A percentile compares a stretch with the other conserved stretches of the same genome.
These are phyloP conservation scores for Aplysia californica DNA, from an alignment of 1,140 invertebrate genomes.

Conservation along the genomic window DNA sequence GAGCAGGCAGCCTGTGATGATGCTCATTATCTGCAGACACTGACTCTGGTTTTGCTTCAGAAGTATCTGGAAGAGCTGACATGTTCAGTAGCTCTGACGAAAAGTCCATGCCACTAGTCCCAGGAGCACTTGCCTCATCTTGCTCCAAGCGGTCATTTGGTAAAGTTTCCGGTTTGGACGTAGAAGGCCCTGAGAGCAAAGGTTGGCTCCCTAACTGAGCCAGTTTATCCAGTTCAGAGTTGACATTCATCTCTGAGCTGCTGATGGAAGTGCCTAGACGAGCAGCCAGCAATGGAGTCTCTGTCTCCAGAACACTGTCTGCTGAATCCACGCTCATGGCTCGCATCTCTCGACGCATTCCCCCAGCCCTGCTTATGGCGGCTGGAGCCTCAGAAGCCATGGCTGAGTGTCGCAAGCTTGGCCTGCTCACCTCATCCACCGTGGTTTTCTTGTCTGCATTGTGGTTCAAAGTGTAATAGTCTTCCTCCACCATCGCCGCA, in stretches of 20 bases:
- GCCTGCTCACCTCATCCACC: conserved; percentile 1
- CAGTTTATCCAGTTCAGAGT: conserved; percentile 18
- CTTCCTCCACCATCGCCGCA: conserved; percentile 47
- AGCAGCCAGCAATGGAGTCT: not conserved
- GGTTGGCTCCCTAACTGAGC: conserved; percentile 23
- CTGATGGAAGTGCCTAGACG: not conserved
- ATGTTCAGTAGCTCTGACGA: no score
- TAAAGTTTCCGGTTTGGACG: no score
- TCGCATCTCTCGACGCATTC: conserved; percentile 13
- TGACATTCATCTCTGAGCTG: conserved; percentile 19
- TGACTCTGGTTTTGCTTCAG: not conserved
- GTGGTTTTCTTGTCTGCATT: conserved; percentile 59
- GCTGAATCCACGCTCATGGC: conserved; percentile 27
- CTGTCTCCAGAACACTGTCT: not conserved
- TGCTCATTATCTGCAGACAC: not conserved
- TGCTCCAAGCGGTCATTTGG: no score
- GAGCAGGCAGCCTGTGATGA: not conserved
- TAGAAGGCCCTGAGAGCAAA: no score
- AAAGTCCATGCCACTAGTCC: no score
- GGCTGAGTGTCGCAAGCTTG: not conserved
- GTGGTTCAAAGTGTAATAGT: conserved; percentile 43
- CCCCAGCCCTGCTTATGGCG: not conserved
- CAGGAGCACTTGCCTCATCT: no score
- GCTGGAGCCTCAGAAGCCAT: not conserved
- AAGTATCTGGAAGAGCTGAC: no score